Base-by-base conservation (phyloP, 2,113 vertebrate species). In the Amia ocellicauda region DNA sequence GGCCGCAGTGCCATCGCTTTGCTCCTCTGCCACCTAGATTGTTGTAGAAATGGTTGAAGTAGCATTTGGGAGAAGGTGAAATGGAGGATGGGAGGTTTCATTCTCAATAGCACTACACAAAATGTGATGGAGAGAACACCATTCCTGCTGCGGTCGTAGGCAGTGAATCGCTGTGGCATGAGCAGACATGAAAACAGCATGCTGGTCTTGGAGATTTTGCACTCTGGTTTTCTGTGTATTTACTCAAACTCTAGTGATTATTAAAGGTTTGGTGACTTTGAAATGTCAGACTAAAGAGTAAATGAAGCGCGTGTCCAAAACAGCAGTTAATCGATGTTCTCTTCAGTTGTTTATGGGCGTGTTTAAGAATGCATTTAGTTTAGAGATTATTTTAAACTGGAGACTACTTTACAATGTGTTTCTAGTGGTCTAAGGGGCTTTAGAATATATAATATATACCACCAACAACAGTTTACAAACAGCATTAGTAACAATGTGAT, bases 61-160 rank as follows among this genome's bases (percentile, higher is more conserved):
- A 83, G 75, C 65, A 83, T 85, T 86, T 85, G 77, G 79, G 66
- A 80, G 77, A 73, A 84, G 67, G 75, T 83, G 84, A 87, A 83
- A 92, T 93, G 93, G 85, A 86, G 80, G 83, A 93, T 86, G 86
- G 80, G 79, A 78, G 73, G 68, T 72, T 79, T 77, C 75, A 41
- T 64, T 77, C 62, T 70, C 62, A 62, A 63, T 75, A 70, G 73
- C 56, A 31, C 45, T n/a, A 29, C 20, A 10, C 20, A 54, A 14
- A 17, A 22, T 4, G 66, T 66, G 28, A 66, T 29, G 4, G 62
- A 60, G 40, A 28, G 54, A 42, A 2, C 22, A 54, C 29, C 26
- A 24, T 41, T 31, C 24, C 49, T 42, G 63, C 62, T 13, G 43
- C 43, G 51, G 42, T 57, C 53, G 53, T 26, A 51, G 28, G 60